A percentile compares a stretch with the other conserved stretches of the same genome.
Conservation (phyloP, 2,113 vertebrate species). For the Columbina picui region DNA sequence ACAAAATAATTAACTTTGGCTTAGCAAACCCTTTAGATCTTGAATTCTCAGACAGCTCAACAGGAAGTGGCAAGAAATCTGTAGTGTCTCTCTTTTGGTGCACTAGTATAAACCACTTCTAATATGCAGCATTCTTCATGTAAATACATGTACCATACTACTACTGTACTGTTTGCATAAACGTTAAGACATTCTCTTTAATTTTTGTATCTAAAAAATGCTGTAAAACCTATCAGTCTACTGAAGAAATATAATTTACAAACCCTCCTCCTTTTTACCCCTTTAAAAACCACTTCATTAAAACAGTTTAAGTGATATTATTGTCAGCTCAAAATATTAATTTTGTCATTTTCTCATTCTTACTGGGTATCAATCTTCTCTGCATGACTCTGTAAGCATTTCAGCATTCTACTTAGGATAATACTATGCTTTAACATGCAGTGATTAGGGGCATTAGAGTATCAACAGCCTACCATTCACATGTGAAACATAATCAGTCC, state of each 20-base stretch:
- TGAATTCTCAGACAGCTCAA: background rate
- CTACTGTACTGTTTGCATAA: background rate
- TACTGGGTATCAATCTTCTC: background rate
- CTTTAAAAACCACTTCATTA: background rate
- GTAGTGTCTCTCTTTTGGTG: background rate
- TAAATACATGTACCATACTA: background rate
- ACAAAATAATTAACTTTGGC: background rate
- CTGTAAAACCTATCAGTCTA: background rate
- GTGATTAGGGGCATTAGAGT: constrained; percentile 68
- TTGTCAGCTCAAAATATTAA: background rate
- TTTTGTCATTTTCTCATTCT: background rate
- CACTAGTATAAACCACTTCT: background rate
- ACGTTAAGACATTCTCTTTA: background rate
- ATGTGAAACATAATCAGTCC: constrained; percentile 74
- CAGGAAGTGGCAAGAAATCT: background rate
- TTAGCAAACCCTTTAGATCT: background rate
- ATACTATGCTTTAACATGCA: constrained; percentile 45
- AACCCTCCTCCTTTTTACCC: background rate
- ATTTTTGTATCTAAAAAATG: background rate
- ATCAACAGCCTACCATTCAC: constrained; percentile 62
- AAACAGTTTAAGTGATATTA: background rate
- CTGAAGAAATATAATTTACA: background rate
- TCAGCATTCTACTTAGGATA: background rate
- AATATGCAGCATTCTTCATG: background rate
- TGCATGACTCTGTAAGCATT: background rate